Base-by-base conservation (phyloP, 2,113 vertebrate genomes). In the Barnardius zonarius region DNA sequence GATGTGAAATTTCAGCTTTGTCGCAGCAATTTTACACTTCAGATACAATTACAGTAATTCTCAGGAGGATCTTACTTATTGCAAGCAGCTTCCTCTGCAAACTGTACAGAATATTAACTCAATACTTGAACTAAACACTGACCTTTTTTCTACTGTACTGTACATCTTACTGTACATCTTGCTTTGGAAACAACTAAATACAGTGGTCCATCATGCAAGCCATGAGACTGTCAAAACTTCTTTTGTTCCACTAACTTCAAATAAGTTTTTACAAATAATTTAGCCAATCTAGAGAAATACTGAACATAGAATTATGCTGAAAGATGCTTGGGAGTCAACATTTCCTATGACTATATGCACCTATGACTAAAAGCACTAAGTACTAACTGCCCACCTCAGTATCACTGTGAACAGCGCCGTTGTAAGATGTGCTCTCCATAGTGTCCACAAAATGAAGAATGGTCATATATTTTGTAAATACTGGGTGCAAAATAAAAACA, bases 181-280 rank as follows among this genome's bases (percentile, higher is more conserved):
- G 92, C 78, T 93, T 89, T 59, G 54, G 83, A 88, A 97, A 92
- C 78, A 86, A 94, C 73, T 87, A 92, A 92, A 93, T 87, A 89
- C 78, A 92, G 82, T 97, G 96, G 96, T 96, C 95, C 96, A 67
- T 93, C 92, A 94, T 25, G 83, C 92, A 95, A 92, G 70, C 86
- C 88, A 84, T 84, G 86, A 96, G 83, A 95, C 70, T 92, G 62
- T 68, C 70, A 77, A 76, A 92, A 88, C 15, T n/a, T 72, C 35
- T 87, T 84, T 93, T 96, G 95, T 92, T 97, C 96, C 96, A 85
- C 93, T 94, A 95, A 93, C 66, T 96, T 93, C 81, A 84, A 89
- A 85, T 48, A 73, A 92, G 37, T 87, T 96, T 92, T 76, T 94
- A 95, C 68, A 96, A 96, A 94, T 89, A 96, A 94, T 92, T 96